Evolutionary conservation across 2,797 vertebrate species (phyloP).

Genomic region (Micrastur ruficollis): DNA sequence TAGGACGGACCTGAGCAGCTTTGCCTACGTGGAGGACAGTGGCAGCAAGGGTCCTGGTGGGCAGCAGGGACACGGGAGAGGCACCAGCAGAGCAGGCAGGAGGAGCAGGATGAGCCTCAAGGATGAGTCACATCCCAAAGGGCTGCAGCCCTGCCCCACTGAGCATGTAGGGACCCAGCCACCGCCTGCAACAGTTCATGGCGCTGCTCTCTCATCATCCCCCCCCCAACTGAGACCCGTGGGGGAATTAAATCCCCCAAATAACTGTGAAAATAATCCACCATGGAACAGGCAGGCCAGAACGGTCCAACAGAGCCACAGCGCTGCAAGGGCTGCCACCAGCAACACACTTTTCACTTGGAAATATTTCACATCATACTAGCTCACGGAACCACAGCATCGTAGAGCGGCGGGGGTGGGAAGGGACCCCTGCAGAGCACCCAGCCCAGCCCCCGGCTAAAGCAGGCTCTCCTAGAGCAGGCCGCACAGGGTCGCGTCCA

Average conservation of each 20-base stretch:
- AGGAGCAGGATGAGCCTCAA: neutral
- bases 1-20: rapidly evolving
- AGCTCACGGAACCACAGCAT: neutral
- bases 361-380: rapidly evolving
- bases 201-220: neutral
- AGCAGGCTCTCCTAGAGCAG: no score
- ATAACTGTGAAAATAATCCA: neutral
- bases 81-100: neutral
- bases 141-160: neutral
- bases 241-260: neutral
- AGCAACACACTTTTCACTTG: rapidly evolving
- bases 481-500: no score
- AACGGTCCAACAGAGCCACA: no score
- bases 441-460: no score
- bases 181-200: neutral
- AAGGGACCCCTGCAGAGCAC: no score
- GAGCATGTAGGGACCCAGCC: neutral
- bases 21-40: rapidly evolving
- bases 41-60: rapidly evolving
- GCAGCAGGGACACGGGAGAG: rapidly evolving
- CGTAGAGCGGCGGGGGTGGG: no score
- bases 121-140: neutral
- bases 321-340: neutral
- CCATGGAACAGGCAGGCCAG: neutral
- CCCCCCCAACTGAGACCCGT: neutral